A percentile compares a stretch with the other conserved stretches of the same genome.
phyloP scores from a whole-genome alignment of 2,797 vertebrate genomes.

The Tympanoctomys barrerae region DNA sequence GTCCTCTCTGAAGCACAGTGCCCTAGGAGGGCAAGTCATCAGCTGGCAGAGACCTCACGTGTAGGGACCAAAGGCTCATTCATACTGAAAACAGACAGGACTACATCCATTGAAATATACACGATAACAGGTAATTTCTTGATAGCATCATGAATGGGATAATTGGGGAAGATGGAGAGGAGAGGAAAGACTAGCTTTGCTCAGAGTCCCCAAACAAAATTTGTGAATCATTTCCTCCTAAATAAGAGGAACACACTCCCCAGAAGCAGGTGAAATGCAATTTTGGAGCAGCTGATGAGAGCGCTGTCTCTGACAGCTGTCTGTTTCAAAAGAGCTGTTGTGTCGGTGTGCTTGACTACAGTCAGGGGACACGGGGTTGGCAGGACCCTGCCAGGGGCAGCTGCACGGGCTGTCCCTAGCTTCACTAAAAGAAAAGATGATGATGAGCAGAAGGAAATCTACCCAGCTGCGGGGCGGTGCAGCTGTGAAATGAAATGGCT shows the following conservation, averaged over 20 bases:
- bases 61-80: background rate
- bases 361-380: background rate
- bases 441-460: background rate
- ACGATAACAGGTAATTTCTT: background rate
- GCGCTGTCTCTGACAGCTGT: constrained; percentile 28
- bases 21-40: background rate
- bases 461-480: background rate
- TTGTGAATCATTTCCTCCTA: constrained; percentile 37
- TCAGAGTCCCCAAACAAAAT: background rate
- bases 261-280: constrained; percentile 66
- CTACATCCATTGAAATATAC: background rate
- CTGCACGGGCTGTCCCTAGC: background rate
- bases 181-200: constrained; percentile 1
- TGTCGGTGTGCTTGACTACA: background rate
- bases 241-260: background rate
- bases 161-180: background rate
- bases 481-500: background rate
- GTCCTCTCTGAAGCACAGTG: background rate
- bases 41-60: background rate
- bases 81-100: background rate
- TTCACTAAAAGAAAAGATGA: background rate
- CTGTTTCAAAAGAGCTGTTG: constrained; percentile 22
- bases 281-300: constrained; percentile 25
- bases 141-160: background rate
- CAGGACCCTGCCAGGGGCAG: background rate